Percentiles rank a stretch among this genome's conserved stretches.
phyloP scores from a whole-genome alignment of 2,888 invertebrate genomes.

The Rotaria macrura region DNA sequence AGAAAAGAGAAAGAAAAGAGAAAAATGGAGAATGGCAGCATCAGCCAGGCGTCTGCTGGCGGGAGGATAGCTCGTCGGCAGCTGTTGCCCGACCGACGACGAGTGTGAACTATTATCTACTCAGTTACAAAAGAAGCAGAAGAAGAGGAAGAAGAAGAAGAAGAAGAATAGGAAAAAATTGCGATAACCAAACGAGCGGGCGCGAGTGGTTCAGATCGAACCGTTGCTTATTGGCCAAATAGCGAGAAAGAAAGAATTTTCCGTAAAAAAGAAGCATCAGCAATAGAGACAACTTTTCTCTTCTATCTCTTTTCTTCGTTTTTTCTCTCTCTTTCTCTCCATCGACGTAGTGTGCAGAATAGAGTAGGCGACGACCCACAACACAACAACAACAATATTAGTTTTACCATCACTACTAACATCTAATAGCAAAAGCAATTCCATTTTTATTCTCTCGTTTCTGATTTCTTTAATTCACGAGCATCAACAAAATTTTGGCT shows the following conservation, averaged over 20 bases:
- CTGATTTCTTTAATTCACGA: not conserved
- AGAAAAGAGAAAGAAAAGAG: not conserved
- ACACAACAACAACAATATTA: not conserved
- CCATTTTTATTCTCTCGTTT: not conserved
- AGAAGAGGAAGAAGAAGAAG: not conserved
- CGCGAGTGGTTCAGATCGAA: not conserved
- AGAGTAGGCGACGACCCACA: not conserved
- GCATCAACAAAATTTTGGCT: not conserved
- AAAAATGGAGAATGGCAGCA: not conserved
- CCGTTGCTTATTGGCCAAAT: not conserved
- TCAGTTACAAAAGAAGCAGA: not conserved
- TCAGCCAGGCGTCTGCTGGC: not conserved
- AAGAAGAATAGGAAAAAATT: not conserved
- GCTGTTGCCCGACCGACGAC: not conserved
- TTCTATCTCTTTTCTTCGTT: not conserved
- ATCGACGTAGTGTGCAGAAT: not conserved
- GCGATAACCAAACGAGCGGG: not conserved
- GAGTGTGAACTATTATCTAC: slow-evolving; percentile 1
- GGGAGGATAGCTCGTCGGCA: not conserved
- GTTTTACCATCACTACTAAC: not conserved
- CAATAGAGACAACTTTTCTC: not conserved
- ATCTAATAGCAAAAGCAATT: not conserved
- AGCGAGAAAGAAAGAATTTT: not conserved
- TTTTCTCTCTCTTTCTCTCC: not conserved
- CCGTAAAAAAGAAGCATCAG: not conserved